Percentiles rank a stretch among this genome's conserved stretches.
Evolutionary conservation across 2,888 invertebrate genomes (phyloP).

Genomic region (Drosophila stalkeri): DNA sequence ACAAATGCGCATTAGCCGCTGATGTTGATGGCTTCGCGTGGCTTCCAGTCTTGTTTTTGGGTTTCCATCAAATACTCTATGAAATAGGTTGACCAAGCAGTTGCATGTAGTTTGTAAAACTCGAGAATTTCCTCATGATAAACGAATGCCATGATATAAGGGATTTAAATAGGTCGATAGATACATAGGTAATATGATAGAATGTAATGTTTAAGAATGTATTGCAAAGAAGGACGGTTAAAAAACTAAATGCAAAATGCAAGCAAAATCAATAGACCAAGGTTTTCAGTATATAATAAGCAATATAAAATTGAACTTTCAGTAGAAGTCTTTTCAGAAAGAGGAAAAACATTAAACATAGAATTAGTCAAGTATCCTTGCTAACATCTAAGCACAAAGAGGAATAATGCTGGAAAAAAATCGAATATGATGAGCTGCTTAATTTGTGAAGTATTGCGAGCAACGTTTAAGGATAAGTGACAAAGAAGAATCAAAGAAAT

Average conservation of each 20-base stretch:
- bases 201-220: background rate
- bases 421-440: too few relatives aligned
- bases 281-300: background rate
- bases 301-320: background rate
- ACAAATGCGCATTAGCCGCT: conserved; percentile 66
- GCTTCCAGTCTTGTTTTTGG: conserved; percentile 70
- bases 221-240: background rate
- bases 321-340: background rate
- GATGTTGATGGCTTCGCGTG: conserved; percentile 69
- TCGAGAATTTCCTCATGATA: background rate
- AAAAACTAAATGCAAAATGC: background rate
- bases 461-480: background rate
- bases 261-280: background rate
- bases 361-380: too few relatives aligned
- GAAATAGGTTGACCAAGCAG: background rate
- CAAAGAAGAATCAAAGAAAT: background rate
- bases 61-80: conserved; percentile 17
- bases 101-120: background rate
- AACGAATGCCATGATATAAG: background rate
- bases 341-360: too few relatives aligned
- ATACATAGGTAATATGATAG: too few relatives aligned
- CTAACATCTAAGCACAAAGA: background rate
- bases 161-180: background rate
- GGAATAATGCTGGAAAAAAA: too few relatives aligned
- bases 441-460: background rate